A percentile compares a stretch with the other conserved stretches of the same genome.
Evolutionary conservation across 2,113 vertebrate genomes (phyloP).

Genomic region (Kryptolebias marmoratus): DNA sequence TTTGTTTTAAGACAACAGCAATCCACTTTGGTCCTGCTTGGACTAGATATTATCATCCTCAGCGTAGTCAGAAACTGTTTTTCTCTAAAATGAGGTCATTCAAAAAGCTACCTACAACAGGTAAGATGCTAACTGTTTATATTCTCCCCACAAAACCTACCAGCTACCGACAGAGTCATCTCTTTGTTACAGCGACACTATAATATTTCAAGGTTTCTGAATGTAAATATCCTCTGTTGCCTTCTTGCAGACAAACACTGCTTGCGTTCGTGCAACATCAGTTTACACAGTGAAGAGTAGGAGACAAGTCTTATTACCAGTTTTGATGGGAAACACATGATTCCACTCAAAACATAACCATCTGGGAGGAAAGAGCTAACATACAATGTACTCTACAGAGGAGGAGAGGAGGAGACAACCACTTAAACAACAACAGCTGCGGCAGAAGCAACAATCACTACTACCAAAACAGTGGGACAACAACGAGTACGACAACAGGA

Average conservation of each 20-base stretch:
- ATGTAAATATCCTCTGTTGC: conserved; percentile 45
- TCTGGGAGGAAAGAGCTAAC: conserved; percentile 68
- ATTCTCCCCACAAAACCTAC: neutral
- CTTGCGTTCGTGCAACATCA: conserved; percentile 59
- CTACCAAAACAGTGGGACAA: conserved; percentile 81
- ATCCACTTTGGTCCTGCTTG: too few species aligned
- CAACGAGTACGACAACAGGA: conserved; percentile 84
- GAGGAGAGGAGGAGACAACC: conserved; percentile 82
- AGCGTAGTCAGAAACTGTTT: neutral
- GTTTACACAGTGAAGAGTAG: conserved; percentile 57
- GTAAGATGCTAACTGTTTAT: neutral
- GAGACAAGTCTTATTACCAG: conserved; percentile 65
- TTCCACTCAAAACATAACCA: conserved; percentile 74
- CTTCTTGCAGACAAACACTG: conserved; percentile 46
- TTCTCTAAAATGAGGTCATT: neutral
- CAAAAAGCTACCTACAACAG: neutral
- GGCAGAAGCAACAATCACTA: conserved; percentile 79
- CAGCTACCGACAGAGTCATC: neutral
- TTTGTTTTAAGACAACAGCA: too few species aligned
- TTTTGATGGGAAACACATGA: conserved; percentile 71
- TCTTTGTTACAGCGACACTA: neutral
- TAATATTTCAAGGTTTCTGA: conserved; percentile 11
- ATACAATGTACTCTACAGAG: conserved; percentile 67
- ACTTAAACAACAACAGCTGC: conserved; percentile 80
- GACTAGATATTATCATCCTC: neutral